phyloP scores from a whole-genome alignment of 2,888 invertebrate genomes.

The Clanis bilineata region DNA sequence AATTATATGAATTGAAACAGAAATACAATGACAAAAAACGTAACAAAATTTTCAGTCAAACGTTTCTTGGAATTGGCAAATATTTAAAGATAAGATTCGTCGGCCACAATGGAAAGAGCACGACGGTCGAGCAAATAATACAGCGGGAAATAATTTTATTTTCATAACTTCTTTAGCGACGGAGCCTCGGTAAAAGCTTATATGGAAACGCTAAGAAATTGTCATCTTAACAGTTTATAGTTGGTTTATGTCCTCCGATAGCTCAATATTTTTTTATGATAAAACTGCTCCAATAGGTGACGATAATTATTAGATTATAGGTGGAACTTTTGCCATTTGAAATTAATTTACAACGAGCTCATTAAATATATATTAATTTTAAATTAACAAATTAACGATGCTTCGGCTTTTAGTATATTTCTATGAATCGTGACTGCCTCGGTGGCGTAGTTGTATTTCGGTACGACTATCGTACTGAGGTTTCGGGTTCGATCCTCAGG shows the following conservation, averaged over 20 bases:
- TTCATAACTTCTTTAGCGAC: constrained; percentile 17
- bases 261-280: too few species aligned
- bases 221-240: background rate
- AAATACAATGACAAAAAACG: constrained; percentile 4
- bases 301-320: too few species aligned
- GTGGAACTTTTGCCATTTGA: too few species aligned
- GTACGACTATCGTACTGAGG: too few species aligned
- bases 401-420: too few species aligned
- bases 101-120: constrained; percentile 11
- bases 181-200: background rate
- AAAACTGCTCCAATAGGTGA: too few species aligned
- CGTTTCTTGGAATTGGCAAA: constrained; percentile 50
- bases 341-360: too few species aligned
- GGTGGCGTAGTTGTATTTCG: too few species aligned
- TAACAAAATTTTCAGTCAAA: constrained; percentile 33
- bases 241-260: background rate
- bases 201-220: constrained; percentile 6
- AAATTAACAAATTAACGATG: too few species aligned
- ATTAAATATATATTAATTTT: too few species aligned
- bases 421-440: too few species aligned
- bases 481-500: too few species aligned
- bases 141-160: constrained; percentile 15
- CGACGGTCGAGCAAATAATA: constrained; percentile 14
- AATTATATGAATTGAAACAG: background rate
- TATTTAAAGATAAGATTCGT: constrained; percentile 57